Base-by-base conservation (phyloP, 2,888 invertebrate species). In the Mesodorylaimus sp. region DNA sequence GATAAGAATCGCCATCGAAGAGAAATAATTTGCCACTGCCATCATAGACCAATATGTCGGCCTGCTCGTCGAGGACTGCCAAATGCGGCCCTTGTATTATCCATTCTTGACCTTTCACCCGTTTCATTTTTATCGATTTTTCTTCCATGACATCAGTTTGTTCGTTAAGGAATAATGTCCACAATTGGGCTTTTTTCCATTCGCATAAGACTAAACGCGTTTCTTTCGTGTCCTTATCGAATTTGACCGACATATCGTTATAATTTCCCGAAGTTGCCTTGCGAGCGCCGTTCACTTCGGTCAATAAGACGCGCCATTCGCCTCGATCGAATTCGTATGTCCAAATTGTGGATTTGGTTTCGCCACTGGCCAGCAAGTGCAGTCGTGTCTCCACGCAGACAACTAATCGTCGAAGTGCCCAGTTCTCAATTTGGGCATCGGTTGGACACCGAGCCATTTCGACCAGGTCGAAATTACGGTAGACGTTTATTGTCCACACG, bases 1-100 rank as follows among this genome's bases (percentile, higher is more conserved):
- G 23, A 43, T 55, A 58, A 25, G 29, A 38, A 24, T 52, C 38
- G 1, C 57, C 58, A 41, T 57, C 55, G 50, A 57, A 57, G 48
- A 57, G 53, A 43, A 57, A 57, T 24, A 57, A 25, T 38, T 57
- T 57, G 26, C 59, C 59, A 36, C 50, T 50, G 27, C 52, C 59
- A 49, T 57, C 58, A 45, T 56, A 59, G 3, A 57, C 51, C 25
- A 57, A 39, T n/a, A 59, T 57, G 48, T 57, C 2, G 36, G 27
- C 27, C 21, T 50, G 25, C 25, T 38, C 50, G 47, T 54, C 55
- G 37, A 39, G 52, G 19, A 41, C n/a, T 3, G 51, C 58, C 27
- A 57, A 23, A 47, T 54, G 54, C 3, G 58, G 58, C 1, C 58
- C 58, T 27, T 58, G 53, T 13, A 57, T 55, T 25, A 57, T 58